These are phyloP conservation scores for Ganaspis brasiliensis DNA, from an alignment of 2,888 invertebrate species.

Conservation along the genomic window DNA sequence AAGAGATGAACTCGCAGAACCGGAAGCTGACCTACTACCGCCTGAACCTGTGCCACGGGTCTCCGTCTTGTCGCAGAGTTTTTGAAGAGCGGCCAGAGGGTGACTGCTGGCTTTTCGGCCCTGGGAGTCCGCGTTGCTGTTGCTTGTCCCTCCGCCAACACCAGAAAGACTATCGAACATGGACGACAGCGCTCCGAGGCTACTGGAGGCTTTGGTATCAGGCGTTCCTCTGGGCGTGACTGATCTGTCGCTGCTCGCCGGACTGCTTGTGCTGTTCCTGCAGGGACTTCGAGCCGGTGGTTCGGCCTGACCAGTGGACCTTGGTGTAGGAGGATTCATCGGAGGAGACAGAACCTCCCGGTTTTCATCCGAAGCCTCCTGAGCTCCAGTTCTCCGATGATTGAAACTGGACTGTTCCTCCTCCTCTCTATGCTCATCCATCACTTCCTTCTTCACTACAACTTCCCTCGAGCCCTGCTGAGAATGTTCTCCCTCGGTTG, in stretches of 20 bases:
- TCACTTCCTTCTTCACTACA: constrained; percentile 85
- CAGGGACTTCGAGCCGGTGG: constrained; percentile 83
- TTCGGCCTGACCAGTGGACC: constrained; percentile 82
- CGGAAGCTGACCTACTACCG: constrained; percentile 80
- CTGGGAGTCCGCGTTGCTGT: constrained; percentile 81
- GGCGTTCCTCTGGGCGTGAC: constrained; percentile 88
- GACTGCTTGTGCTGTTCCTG: constrained; percentile 85
- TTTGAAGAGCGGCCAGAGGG: constrained; percentile 96
- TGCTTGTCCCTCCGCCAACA: constrained; percentile 74
- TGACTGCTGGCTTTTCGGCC: constrained; percentile 89
- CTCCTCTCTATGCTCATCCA: constrained; percentile 83
- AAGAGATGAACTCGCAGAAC: constrained; percentile 79
- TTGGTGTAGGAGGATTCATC: constrained; percentile 81
- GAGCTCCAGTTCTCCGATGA: constrained; percentile 70
- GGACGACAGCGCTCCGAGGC: constrained; percentile 91
- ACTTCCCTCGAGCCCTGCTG: constrained; percentile 81
- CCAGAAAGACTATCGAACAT: constrained; percentile 94
- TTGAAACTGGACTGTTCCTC: constrained; percentile 77
- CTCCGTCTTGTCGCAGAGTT: constrained; percentile 97
- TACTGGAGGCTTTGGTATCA: constrained; percentile 83
- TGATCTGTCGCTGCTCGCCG: constrained; percentile 89
- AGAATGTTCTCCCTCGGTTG: constrained; percentile 79
- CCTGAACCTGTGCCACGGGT: constrained; percentile 82
- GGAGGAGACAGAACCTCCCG: constrained; percentile 77
- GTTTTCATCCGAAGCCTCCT: constrained; percentile 79